These are phyloP conservation scores for Argyresthia albistria DNA, from an alignment of 2,888 invertebrate species.

Conservation along the genomic window DNA sequence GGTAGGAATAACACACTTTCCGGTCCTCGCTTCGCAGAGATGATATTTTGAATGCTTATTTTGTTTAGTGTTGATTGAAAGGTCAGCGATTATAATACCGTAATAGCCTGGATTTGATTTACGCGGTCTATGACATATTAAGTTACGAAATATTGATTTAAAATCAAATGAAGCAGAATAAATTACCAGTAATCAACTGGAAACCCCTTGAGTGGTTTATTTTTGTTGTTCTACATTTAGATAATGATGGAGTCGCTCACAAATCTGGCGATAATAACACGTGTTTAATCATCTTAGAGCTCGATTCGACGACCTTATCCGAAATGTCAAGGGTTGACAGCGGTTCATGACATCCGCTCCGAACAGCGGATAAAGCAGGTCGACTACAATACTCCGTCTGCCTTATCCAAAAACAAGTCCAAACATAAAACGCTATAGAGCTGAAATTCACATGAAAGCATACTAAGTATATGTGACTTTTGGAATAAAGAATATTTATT, in stretches of 20 bases:
- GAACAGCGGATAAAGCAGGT: constrained; percentile 42
- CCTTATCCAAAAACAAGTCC: neutral
- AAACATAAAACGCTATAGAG: neutral
- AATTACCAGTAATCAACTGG: too few species aligned
- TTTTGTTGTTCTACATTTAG: neutral
- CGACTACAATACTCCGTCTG: neutral
- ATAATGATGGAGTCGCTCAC: neutral
- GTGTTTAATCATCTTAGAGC: constrained; percentile 33
- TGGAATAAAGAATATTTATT: neutral
- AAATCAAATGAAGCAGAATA: too few species aligned
- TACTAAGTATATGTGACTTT: neutral
- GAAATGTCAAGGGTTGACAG: constrained; percentile 64
- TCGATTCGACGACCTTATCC: constrained; percentile 63
- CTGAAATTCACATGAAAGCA: neutral
- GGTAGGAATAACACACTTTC: constrained; percentile 54
- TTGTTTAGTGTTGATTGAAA: constrained; percentile 50
- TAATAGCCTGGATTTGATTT: too few species aligned
- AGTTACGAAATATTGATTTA: too few species aligned
- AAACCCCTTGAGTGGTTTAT: too few species aligned
- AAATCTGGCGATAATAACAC: neutral
- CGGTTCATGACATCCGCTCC: constrained; percentile 55
- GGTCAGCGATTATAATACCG: constrained; percentile 36
- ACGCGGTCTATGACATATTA: too few species aligned
- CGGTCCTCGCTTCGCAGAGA: constrained; percentile 38
- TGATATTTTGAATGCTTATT: constrained; percentile 49